These are phyloP conservation scores for Tribolium madens DNA, from an alignment of 1,140 invertebrate species.

Conservation along the genomic window DNA sequence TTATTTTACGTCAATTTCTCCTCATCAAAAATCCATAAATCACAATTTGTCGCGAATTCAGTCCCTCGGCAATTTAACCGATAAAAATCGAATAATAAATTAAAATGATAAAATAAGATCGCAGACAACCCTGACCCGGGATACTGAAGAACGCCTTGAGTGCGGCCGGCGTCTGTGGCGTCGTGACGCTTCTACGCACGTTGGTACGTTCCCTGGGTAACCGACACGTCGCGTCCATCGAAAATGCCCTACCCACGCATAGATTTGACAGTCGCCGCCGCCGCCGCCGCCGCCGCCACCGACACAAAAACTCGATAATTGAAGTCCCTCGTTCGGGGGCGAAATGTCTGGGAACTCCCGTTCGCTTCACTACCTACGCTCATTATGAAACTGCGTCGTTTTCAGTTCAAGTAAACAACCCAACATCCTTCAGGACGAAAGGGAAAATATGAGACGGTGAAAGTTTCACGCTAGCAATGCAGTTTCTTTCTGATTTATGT, in stretches of 20 bases:
- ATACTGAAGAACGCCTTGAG: slow-evolving; percentile 41
- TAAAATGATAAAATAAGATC: slow-evolving; percentile 11
- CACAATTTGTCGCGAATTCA: background rate
- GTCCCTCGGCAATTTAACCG: background rate
- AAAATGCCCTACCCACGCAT: slow-evolving; percentile 41
- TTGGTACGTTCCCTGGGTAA: slow-evolving; percentile 45
- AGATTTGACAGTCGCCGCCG: slow-evolving; percentile 33
- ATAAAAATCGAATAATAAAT: background rate
- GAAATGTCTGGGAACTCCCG: slow-evolving; percentile 17
- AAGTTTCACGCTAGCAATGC: background rate
- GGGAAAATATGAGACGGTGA: background rate
- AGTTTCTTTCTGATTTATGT: background rate
- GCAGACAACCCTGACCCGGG: slow-evolving; percentile 42
- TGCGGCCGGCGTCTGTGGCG: slow-evolving; percentile 38
- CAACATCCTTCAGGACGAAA: background rate
- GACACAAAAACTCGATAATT: slow-evolving; percentile 30
- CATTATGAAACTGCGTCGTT: slow-evolving; percentile 33
- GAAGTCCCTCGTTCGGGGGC: background rate
- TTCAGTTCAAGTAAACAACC: background rate
- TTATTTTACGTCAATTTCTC: background rate
- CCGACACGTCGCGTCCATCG: slow-evolving; percentile 44
- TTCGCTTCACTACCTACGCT: slow-evolving; percentile 21
- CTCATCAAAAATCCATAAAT: slow-evolving; percentile 12
- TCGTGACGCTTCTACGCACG: slow-evolving; percentile 40
- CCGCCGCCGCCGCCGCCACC: background rate